A percentile compares a stretch with the other conserved stretches of the same genome.
These are phyloP conservation scores for Brenthis ino DNA, from an alignment of 2,888 invertebrate species.

Conservation along the genomic window DNA sequence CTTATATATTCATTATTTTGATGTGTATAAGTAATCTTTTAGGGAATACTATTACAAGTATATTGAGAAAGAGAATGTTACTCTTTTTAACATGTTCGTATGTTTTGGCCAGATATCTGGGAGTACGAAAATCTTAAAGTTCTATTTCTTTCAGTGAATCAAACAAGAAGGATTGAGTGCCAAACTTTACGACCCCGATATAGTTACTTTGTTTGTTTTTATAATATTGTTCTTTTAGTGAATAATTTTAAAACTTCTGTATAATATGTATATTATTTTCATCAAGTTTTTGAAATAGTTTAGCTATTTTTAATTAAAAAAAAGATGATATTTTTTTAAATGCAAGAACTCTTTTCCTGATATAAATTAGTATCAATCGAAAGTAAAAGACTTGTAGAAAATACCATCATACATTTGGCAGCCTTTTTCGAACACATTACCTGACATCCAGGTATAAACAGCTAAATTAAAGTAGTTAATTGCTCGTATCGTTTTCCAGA, in stretches of 20 bases:
- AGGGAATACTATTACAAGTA: background rate
- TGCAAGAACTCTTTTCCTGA: too few relatives aligned
- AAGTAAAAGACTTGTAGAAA: too few relatives aligned
- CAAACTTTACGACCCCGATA: conserved; percentile 2
- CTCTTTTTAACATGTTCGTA: background rate
- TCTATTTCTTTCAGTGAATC: conserved; percentile 8
- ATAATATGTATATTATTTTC: too few relatives aligned
- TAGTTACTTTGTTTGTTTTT: conserved; percentile 5
- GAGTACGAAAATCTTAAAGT: conserved; percentile 6
- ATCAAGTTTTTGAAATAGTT: too few relatives aligned
- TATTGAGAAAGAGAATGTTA: background rate
- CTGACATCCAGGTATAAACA: too few relatives aligned
- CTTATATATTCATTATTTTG: conserved; percentile 38
- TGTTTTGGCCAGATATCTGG: background rate
- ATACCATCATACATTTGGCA: too few relatives aligned
- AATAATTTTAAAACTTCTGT: background rate
- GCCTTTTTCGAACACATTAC: too few relatives aligned
- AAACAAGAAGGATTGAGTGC: conserved; percentile 10
- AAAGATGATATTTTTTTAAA: too few relatives aligned
- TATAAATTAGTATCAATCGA: too few relatives aligned
- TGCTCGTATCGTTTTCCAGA: too few relatives aligned
- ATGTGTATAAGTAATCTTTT: conserved; percentile 25
- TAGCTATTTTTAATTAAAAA: too few relatives aligned
- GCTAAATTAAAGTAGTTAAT: too few relatives aligned
- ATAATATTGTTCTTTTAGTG: conserved; percentile 2